A percentile compares a stretch with the other conserved stretches of the same genome.
phyloP scores from a whole-genome alignment of 2,888 invertebrate genomes.

The Cerastis rubricosa region DNA sequence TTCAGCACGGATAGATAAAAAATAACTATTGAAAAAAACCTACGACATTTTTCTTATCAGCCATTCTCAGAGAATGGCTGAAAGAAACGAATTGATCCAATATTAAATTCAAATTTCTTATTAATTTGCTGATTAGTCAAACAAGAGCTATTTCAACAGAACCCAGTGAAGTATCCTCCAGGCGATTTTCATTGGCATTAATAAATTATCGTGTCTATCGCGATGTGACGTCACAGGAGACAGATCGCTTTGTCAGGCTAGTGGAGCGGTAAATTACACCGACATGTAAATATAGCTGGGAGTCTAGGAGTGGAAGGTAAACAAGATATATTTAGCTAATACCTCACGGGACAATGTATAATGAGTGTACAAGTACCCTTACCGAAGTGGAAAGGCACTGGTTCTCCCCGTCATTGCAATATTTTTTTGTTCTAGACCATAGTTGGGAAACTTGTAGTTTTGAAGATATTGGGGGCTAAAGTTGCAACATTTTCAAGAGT shows the following conservation, averaged over 20 bases:
- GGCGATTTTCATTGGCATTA: slow-evolving; percentile 13
- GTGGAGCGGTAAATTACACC: slow-evolving; percentile 46
- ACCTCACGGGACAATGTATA: not conserved
- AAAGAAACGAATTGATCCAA: not conserved
- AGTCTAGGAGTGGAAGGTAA: not conserved
- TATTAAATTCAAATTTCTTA: slow-evolving; percentile 3
- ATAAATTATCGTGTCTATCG: slow-evolving; percentile 37
- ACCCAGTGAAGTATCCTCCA: not conserved
- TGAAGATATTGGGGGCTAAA: too few species aligned
- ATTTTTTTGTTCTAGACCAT: too few species aligned
- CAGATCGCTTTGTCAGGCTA: slow-evolving; percentile 40
- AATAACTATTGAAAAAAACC: not conserved
- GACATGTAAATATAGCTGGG: slow-evolving; percentile 6
- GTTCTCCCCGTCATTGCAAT: too few species aligned
- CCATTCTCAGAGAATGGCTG: not conserved
- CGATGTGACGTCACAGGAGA: slow-evolving; percentile 38
- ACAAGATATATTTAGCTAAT: not conserved
- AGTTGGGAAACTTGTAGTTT: too few species aligned
- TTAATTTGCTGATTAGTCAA: not conserved
- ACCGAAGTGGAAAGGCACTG: too few species aligned
- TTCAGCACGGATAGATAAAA: not conserved
- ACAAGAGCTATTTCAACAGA: slow-evolving; percentile 5
- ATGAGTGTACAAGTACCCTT: too few species aligned
- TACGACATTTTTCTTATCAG: not conserved
- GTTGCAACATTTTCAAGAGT: too few species aligned